Conservation (phyloP, 2,888 invertebrate genomes). For the Thyatira batis region DNA sequence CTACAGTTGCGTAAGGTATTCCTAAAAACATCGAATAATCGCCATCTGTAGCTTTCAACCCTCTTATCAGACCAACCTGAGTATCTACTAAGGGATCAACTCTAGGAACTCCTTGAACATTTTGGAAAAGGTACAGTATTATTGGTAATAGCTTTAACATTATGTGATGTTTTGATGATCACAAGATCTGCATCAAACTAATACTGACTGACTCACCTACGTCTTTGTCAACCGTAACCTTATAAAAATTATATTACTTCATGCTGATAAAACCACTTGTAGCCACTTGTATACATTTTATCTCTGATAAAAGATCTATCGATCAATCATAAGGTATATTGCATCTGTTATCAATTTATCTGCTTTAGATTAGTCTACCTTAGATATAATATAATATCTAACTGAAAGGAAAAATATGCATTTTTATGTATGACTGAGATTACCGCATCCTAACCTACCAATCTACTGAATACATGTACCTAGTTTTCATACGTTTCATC, state of each 20-base stretch:
- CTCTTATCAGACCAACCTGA: conserved; percentile 47
- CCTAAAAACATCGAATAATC: conserved; percentile 58
- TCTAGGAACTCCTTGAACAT: conserved; percentile 26
- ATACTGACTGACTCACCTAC: neutral
- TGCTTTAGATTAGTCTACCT: neutral
- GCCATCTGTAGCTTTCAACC: conserved; percentile 48
- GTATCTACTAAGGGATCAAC: conserved; percentile 53
- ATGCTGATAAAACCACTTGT: neutral
- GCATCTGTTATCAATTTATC: neutral
- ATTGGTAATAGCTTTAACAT: conserved; percentile 16
- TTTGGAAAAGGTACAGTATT: conserved; percentile 16
- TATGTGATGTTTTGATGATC: conserved; percentile 2
- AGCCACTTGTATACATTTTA: neutral
- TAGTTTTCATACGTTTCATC: no score
- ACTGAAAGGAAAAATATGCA: no score
- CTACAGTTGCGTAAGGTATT: conserved; percentile 55
- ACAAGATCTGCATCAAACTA: neutral
- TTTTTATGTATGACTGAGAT: no score
- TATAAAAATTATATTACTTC: neutral
- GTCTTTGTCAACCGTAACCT: neutral
- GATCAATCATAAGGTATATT: neutral
- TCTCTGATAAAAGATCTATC: neutral
- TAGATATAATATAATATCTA: neutral
- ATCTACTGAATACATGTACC: no score
- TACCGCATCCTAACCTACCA: no score